Evolutionary conservation across 1,140 invertebrate species (phyloP).

Genomic region (Drosophila willistoni): DNA sequence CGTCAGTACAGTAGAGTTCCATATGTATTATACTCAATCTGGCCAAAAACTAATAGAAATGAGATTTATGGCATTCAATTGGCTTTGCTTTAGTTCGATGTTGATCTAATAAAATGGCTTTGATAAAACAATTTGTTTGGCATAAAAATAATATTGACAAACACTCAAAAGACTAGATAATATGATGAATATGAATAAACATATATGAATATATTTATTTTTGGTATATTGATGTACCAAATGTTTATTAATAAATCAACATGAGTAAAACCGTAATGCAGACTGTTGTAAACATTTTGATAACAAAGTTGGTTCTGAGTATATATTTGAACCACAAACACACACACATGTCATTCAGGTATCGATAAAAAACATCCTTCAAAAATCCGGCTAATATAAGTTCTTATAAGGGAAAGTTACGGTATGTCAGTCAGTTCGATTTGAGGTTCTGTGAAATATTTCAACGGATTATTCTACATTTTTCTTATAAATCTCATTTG

Average conservation of each 20-base stretch:
- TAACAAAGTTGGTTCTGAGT: slow-evolving; percentile 30
- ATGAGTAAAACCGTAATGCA: slow-evolving; percentile 9
- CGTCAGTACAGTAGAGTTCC: neutral
- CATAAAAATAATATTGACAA: neutral
- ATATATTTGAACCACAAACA: slow-evolving; percentile 16
- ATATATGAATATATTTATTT: neutral
- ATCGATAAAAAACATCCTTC: neutral
- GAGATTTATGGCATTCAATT: neutral
- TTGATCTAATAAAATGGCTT: slow-evolving; percentile 3
- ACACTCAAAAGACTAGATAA: slow-evolving; percentile 5
- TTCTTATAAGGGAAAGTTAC: no score
- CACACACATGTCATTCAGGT: neutral
- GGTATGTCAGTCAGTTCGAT: no score
- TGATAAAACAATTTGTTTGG: neutral
- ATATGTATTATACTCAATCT: neutral
- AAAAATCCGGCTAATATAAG: no score
- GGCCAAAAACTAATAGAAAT: neutral
- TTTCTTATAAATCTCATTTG: no score
- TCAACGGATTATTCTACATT: no score
- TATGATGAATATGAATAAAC: slow-evolving; percentile 33
- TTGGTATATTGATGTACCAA: neutral
- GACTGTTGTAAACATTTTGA: slow-evolving; percentile 48
- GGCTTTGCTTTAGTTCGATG: neutral
- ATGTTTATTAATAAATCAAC: slow-evolving; percentile 53
- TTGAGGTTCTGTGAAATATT: no score